phyloP scores from a whole-genome alignment of 2,888 invertebrate species.

The Diploptera punctata region DNA sequence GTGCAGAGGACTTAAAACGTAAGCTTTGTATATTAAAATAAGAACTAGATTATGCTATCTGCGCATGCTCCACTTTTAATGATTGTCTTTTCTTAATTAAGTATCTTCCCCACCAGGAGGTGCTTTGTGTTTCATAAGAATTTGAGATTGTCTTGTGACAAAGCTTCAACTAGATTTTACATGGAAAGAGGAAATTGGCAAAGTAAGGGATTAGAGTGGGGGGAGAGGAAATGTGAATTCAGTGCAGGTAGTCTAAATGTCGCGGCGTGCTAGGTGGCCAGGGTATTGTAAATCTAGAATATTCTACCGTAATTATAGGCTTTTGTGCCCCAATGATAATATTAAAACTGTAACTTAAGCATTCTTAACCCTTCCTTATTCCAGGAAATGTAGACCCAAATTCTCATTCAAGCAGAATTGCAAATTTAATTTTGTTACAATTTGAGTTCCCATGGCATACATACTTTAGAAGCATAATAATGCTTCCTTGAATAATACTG shows the following conservation, averaged over 20 bases:
- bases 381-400: no score
- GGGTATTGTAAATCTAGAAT: not conserved
- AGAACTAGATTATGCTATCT: not conserved
- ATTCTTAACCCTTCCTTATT: not conserved
- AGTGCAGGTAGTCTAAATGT: not conserved
- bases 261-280: not conserved
- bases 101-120: not conserved
- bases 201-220: not conserved
- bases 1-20: not conserved
- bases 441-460: no score
- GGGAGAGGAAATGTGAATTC: not conserved
- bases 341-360: no score
- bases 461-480: no score
- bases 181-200: slow-evolving; percentile 14
- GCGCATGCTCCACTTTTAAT: slow-evolving; percentile 10
- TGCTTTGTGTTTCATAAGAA: slow-evolving; percentile 6
- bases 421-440: no score
- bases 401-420: no score
- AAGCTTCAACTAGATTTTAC: slow-evolving; percentile 10
- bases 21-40: slow-evolving; percentile 16
- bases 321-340: no score
- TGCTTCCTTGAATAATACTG: no score
- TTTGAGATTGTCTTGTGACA: slow-evolving; percentile 16
- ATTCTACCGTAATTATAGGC: no score
- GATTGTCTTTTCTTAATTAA: slow-evolving; percentile 28